Percentiles rank a stretch among this genome's conserved stretches.
Conservation (phyloP, 2,113 vertebrate genomes). For the Redunca redunca region DNA sequence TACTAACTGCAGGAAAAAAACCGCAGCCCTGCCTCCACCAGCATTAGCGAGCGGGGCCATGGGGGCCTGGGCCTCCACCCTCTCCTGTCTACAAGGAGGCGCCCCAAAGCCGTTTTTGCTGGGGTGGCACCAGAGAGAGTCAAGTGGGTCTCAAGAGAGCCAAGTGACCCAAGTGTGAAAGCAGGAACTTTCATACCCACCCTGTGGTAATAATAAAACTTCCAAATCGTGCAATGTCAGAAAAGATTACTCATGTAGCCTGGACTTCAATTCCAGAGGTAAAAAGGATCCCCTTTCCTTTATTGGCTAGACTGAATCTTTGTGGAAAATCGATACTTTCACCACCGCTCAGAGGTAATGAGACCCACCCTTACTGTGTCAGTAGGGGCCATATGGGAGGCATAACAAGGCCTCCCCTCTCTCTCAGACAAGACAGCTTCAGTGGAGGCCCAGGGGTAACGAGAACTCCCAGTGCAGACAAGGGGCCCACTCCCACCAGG, state of each 20-base stretch:
- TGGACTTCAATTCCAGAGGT: not conserved
- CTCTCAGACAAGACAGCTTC: not conserved
- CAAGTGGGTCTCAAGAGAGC: not conserved
- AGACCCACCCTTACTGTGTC: not conserved
- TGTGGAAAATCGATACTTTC: not conserved
- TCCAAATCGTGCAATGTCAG: not conserved
- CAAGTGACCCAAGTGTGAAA: not conserved
- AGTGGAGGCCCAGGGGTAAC: not conserved
- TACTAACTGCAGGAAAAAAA: not conserved
- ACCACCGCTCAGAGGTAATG: not conserved
- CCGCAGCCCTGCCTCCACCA: no score
- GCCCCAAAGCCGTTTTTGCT: not conserved
- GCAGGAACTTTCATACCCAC: not conserved
- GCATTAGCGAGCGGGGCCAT: no score
- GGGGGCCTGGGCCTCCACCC: not conserved
- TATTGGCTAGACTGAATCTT: not conserved
- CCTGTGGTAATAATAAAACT: not conserved
- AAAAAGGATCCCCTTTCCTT: rapidly evolving
- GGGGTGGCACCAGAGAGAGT: not conserved
- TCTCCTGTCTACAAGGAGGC: not conserved
- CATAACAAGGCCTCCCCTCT: not conserved
- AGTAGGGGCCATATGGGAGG: not conserved
- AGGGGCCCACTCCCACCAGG: not conserved
- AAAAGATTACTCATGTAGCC: not conserved
- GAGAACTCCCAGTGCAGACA: not conserved